Conservation (phyloP, 1,140 invertebrate species). For the Caligus rogercresseyi region DNA sequence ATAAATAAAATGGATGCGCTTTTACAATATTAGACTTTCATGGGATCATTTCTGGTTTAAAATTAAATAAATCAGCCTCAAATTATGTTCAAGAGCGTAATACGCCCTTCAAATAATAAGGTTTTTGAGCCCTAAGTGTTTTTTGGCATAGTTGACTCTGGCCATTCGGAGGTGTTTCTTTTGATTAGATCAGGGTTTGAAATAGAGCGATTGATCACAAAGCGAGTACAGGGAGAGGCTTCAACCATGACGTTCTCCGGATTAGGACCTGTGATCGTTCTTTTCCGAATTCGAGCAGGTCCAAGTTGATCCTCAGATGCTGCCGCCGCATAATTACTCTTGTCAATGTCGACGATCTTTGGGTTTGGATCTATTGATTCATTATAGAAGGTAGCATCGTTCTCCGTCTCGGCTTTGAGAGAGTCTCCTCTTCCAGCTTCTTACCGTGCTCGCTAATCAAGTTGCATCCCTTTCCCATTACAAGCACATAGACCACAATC, state of each 20-base stretch:
- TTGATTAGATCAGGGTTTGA: not conserved
- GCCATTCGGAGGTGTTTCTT: not conserved
- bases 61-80: too few relatives aligned
- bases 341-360: too few relatives aligned
- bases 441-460: not conserved
- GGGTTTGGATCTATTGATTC: too few relatives aligned
- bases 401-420: not conserved
- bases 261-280: not conserved
- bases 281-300: not conserved
- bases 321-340: too few relatives aligned
- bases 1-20: too few relatives aligned
- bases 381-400: too few relatives aligned
- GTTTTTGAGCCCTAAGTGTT: too few relatives aligned
- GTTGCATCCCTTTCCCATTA: not conserved
- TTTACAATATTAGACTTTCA: too few relatives aligned
- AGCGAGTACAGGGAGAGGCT: not conserved
- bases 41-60: too few relatives aligned
- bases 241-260: not conserved
- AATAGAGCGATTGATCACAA: not conserved
- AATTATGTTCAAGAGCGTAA: too few relatives aligned
- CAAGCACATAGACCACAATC: not conserved
- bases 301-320: not conserved
- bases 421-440: not conserved
- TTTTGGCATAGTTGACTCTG: not conserved
- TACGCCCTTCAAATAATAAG: too few relatives aligned